Percentiles rank a stretch among this genome's conserved stretches.
These are phyloP conservation scores for Morpho achilles DNA, from an alignment of 2,888 invertebrate genomes.

Conservation along the genomic window DNA sequence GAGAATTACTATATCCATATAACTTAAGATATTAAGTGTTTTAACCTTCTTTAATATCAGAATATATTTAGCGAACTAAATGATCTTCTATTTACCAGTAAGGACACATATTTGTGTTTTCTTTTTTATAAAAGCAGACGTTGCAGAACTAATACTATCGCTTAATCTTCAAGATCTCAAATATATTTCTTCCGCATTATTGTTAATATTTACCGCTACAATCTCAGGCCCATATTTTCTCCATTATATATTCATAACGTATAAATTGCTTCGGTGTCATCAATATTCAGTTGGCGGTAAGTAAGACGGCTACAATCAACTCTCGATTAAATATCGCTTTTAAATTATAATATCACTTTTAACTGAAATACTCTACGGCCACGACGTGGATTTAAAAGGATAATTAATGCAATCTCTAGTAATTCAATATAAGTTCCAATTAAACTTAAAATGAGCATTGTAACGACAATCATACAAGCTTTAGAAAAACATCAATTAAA, in stretches of 20 bases:
- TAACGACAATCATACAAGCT: neutral
- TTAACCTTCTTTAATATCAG: too few relatives aligned
- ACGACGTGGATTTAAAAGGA: too few relatives aligned
- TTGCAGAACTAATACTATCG: neutral
- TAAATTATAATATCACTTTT: slow-evolving; percentile 31
- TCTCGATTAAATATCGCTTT: slow-evolving; percentile 30
- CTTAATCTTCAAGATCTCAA: neutral
- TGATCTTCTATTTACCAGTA: too few relatives aligned
- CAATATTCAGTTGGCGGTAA: slow-evolving; percentile 64
- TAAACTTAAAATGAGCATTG: neutral
- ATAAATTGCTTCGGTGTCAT: slow-evolving; percentile 71
- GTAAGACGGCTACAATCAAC: slow-evolving; percentile 30
- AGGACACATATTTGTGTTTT: too few relatives aligned
- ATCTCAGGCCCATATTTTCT: slow-evolving; percentile 44
- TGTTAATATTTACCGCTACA: slow-evolving; percentile 61
- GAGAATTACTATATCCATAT: too few relatives aligned
- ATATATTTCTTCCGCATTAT: slow-evolving; percentile 29
- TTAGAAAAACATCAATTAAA: too few relatives aligned
- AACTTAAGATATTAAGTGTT: too few relatives aligned
- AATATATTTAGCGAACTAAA: too few relatives aligned
- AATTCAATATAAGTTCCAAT: too few relatives aligned
- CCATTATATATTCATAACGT: slow-evolving; percentile 76
- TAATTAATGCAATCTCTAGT: too few relatives aligned
- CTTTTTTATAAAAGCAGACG: too few relatives aligned
- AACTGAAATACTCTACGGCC: slow-evolving; percentile 1